Percentiles rank a stretch among this genome's conserved stretches.
Conservation (phyloP, 2,888 invertebrate species). For the Pterobdella sp. region DNA sequence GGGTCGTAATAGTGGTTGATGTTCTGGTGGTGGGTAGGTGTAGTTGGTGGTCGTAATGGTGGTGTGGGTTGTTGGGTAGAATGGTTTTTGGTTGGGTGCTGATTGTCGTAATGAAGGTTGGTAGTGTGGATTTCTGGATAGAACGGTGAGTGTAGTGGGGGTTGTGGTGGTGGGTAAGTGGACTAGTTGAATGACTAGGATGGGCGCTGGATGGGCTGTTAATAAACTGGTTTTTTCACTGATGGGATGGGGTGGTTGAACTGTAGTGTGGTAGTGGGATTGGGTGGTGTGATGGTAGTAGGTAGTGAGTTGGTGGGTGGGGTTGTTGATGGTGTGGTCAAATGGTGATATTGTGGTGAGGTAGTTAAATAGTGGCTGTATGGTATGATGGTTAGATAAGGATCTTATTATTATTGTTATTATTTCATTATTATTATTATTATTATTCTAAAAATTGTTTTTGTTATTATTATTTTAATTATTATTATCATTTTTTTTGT, state of each 20-base stretch:
- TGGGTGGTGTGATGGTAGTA: not conserved
- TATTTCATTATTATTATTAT: not conserved
- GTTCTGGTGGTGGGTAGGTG: too few species aligned
- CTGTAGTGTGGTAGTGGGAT: not conserved
- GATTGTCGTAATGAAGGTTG: not conserved
- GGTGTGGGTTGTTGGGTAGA: not conserved
- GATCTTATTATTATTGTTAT: not conserved
- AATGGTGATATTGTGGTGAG: not conserved
- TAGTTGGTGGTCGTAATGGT: slow-evolving; percentile 9
- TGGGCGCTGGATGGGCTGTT: not conserved
- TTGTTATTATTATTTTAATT: not conserved
- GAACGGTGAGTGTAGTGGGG: not conserved
- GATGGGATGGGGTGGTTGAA: not conserved
- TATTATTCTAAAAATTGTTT: not conserved
- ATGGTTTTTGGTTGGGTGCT: not conserved
- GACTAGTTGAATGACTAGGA: not conserved
- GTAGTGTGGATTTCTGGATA: not conserved
- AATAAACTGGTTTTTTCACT: not conserved
- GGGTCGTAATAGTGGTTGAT: not conserved
- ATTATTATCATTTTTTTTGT: not conserved
- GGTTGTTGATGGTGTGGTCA: not conserved
- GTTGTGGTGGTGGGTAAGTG: not conserved
- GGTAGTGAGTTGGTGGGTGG: not conserved
- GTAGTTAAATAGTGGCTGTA: not conserved
- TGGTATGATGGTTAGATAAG: not conserved